phyloP scores from a whole-genome alignment of 2,113 vertebrate species.

The Potamarius usumacintae region DNA sequence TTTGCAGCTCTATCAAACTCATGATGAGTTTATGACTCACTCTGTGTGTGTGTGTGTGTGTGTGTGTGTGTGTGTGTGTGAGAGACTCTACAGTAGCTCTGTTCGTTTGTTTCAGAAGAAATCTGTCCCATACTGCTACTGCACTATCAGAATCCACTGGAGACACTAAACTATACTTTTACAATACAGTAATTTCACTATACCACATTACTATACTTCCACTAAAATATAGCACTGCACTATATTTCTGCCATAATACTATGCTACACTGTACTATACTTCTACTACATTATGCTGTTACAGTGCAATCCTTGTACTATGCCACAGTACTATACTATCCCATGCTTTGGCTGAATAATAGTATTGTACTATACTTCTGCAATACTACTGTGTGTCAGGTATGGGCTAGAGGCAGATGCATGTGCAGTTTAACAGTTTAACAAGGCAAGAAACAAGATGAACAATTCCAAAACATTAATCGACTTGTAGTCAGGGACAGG shows the following conservation, averaged over 20 bases:
- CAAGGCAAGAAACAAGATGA: too few relatives aligned
- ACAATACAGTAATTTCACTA: neutral
- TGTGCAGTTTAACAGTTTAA: too few relatives aligned
- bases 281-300: neutral
- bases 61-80: neutral
- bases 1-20: slow-evolving; percentile 1
- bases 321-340: too few relatives aligned
- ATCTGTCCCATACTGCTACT: neutral
- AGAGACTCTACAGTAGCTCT: neutral
- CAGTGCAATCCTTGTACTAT: neutral
- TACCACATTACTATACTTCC: neutral
- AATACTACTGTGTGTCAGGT: too few relatives aligned
- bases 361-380: too few relatives aligned
- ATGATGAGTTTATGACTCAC: neutral
- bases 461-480: too few relatives aligned
- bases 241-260: neutral
- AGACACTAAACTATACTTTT: neutral
- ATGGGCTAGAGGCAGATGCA: too few relatives aligned
- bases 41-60: neutral
- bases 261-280: neutral
- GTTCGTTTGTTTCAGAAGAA: slow-evolving; percentile 1
- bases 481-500: too few relatives aligned
- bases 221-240: neutral
- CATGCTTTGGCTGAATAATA: too few relatives aligned
- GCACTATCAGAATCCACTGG: neutral